A percentile compares a stretch with the other conserved stretches of the same genome.
phyloP scores from a whole-genome alignment of 2,113 vertebrate species.

The Neolamprologus fasciatus region DNA sequence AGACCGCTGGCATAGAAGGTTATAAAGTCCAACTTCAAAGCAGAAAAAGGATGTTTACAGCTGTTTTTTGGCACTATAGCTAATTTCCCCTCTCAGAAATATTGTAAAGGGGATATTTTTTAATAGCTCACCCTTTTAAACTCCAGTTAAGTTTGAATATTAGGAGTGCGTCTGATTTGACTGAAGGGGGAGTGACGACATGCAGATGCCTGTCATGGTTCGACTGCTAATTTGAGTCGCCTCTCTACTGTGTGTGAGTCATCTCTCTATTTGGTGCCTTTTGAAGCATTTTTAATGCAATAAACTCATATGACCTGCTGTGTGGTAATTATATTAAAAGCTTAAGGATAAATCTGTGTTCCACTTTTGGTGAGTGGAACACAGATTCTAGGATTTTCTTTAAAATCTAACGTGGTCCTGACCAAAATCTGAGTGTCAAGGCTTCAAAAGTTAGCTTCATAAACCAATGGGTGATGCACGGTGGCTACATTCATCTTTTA shows the following conservation, averaged over 20 bases:
- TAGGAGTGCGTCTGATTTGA: no score
- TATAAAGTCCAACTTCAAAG: neutral
- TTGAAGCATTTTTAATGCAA: neutral
- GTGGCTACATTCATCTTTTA: neutral
- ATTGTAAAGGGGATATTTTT: accelerated
- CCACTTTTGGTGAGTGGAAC: neutral
- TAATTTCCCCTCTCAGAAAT: neutral
- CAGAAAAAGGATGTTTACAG: neutral
- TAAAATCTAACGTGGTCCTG: accelerated
- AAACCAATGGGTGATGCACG: neutral
- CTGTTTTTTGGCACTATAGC: neutral
- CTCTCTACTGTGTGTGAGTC: neutral
- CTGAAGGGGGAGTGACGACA: neutral
- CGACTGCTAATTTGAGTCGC: neutral
- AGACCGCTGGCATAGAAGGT: accelerated
- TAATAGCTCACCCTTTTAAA: neutral
- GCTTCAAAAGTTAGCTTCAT: neutral
- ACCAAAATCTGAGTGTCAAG: neutral
- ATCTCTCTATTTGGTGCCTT: neutral
- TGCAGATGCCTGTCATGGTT: neutral
- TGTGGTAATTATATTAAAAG: neutral
- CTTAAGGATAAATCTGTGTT: neutral
- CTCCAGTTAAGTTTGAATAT: neutral
- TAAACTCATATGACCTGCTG: accelerated
- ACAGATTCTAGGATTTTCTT: neutral